These are phyloP conservation scores for Phoxinus dragarum DNA, from an alignment of 2,797 vertebrate species.

Conservation along the genomic window DNA sequence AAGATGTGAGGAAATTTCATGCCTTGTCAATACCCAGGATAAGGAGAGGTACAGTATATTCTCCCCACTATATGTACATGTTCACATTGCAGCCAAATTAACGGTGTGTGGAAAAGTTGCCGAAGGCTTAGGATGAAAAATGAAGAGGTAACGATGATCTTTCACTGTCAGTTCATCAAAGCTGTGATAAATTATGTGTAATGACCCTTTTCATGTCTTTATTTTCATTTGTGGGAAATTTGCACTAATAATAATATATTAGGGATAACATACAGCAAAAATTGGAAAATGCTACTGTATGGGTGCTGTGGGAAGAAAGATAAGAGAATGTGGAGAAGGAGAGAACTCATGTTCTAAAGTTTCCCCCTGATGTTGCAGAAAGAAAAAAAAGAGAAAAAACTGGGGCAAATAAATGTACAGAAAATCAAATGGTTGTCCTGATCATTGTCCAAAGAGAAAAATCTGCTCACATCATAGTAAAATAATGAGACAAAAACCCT, in stretches of 20 bases:
- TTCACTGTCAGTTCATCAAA: constrained; percentile 23
- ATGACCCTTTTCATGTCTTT: too few species aligned
- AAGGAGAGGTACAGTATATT: not conserved
- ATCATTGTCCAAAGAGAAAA: too few species aligned
- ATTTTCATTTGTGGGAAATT: not conserved
- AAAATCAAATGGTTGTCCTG: too few species aligned
- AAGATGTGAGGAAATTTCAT: constrained; percentile 43
- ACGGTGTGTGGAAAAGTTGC: constrained; percentile 34
- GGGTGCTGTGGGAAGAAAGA: not conserved
- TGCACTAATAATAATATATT: not conserved
- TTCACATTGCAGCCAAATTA: constrained; percentile 35
- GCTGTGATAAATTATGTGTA: constrained; percentile 12
- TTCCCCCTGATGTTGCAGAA: too few species aligned
- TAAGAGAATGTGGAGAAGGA: not conserved
- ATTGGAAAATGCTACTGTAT: not conserved
- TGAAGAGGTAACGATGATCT: constrained; percentile 26
- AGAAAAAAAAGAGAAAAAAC: too few species aligned
- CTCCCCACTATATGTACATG: constrained; percentile 20
- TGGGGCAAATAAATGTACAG: too few species aligned
- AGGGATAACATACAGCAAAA: not conserved
- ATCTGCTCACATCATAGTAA: not conserved
- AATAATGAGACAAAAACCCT: not conserved
- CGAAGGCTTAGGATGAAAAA: constrained; percentile 34
- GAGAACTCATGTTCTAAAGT: not conserved
- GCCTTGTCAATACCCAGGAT: constrained; percentile 5